phyloP scores from a whole-genome alignment of 2,113 vertebrate species.

The Phalacrocorax aristotelis region DNA sequence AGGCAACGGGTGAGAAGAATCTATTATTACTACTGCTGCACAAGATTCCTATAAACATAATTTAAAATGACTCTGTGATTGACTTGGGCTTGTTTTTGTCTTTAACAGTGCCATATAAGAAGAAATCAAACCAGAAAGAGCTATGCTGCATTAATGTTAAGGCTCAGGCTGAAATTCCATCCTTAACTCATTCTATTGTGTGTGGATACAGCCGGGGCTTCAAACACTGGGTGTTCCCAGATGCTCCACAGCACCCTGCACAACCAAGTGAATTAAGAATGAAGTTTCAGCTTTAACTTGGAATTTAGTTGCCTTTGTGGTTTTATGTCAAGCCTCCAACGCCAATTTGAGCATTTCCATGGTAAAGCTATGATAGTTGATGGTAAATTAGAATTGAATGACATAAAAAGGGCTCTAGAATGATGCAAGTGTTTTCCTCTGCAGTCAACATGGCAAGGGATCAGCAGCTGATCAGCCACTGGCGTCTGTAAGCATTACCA shows the following conservation, averaged over 20 bases:
- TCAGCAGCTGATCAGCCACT: not conserved
- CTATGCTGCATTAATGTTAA: not conserved
- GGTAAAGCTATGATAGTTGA: not conserved
- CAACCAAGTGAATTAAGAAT: not conserved
- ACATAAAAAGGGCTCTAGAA: not conserved
- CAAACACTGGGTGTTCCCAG: not conserved
- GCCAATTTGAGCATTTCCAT: not conserved
- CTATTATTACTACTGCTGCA: not conserved
- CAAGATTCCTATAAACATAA: not conserved
- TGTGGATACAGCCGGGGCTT: not conserved
- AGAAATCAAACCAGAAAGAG: slow-evolving; percentile 10
- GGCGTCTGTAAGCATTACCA: not conserved
- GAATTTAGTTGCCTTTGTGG: slow-evolving; percentile 3
- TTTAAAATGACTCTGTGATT: not conserved
- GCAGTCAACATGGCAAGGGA: not conserved
- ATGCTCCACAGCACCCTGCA: not conserved
- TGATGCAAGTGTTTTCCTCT: not conserved
- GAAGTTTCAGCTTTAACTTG: slow-evolving; percentile 2
- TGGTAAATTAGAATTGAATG: slow-evolving; percentile 8
- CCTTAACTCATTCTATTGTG: slow-evolving; percentile 5
- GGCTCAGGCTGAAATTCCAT: slow-evolving; percentile 28
- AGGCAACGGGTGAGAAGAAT: not conserved
- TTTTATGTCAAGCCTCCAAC: not conserved
- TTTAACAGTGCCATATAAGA: not conserved
- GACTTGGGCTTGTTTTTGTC: not conserved